A percentile compares a stretch with the other conserved stretches of the same genome.
phyloP scores from a whole-genome alignment of 2,113 vertebrate genomes.

The Motacilla tschutschensis region DNA sequence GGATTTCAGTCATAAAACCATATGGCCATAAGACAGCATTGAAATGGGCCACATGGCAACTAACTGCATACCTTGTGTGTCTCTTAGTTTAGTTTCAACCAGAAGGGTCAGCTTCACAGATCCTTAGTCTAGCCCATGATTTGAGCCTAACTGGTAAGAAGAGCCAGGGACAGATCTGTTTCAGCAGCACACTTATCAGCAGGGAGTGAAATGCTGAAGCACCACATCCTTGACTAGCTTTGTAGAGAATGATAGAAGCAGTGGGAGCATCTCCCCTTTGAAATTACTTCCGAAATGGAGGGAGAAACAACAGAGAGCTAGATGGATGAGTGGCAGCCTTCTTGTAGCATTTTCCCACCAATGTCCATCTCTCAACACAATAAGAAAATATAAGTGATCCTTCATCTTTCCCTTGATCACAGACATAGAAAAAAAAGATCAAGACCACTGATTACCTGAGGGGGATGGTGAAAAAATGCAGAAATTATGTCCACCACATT shows the following conservation, averaged over 20 bases:
- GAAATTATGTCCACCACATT: not conserved
- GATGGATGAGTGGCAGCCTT: not conserved
- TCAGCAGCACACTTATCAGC: not conserved
- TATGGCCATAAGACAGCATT: not conserved
- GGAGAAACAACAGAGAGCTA: not conserved
- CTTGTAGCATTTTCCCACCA: not conserved
- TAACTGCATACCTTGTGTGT: not conserved
- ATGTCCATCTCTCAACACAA: not conserved
- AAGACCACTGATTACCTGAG: not conserved
- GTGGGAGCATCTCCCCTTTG: not conserved
- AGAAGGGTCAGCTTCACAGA: not conserved
- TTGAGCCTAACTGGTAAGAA: not conserved
- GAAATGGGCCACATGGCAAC: not conserved
- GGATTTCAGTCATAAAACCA: not conserved
- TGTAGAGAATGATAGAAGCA: not conserved
- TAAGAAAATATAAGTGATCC: not conserved
- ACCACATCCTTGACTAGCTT: not conserved
- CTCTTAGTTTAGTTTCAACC: not conserved
- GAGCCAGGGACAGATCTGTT: not conserved
- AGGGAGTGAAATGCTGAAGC: not conserved
- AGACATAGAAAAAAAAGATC: not conserved
- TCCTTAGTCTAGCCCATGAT: not conserved
- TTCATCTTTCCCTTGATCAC: not conserved
- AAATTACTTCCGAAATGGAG: not conserved
- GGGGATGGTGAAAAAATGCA: not conserved